A percentile compares a stretch with the other conserved stretches of the same genome.
Conservation (phyloP, 2,888 invertebrate species). For the Chymomyza caudatula region DNA sequence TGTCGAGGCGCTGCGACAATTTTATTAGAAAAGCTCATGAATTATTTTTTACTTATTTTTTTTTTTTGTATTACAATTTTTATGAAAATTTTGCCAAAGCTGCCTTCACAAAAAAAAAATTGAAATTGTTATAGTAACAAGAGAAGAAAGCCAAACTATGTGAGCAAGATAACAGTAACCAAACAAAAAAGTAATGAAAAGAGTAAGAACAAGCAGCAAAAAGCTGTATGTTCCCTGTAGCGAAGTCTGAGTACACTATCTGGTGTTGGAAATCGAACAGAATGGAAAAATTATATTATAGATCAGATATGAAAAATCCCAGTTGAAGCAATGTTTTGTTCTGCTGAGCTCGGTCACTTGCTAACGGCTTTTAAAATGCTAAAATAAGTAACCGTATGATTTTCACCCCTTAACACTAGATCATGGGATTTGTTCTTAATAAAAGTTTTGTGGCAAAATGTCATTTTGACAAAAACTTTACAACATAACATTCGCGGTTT, state of each 20-base stretch:
- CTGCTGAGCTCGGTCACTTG: too few species aligned
- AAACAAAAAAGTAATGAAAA: slow-evolving; percentile 23
- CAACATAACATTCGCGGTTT: too few species aligned
- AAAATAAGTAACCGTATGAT: too few species aligned
- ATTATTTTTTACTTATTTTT: slow-evolving; percentile 47
- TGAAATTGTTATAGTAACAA: neutral
- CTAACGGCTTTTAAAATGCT: too few species aligned
- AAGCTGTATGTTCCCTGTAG: neutral
- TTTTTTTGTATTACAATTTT: neutral
- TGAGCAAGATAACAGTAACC: slow-evolving; percentile 51
- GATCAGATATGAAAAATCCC: too few species aligned
- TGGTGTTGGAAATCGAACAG: too few species aligned
- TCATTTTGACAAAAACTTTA: too few species aligned
- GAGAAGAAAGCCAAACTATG: slow-evolving; percentile 41
- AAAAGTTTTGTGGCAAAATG: too few species aligned
- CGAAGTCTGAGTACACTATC: neutral
- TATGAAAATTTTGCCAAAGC: neutral
- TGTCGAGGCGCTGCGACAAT: slow-evolving; percentile 45
- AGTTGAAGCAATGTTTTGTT: too few species aligned
- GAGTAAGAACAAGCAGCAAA: neutral
- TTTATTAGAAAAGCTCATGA: slow-evolving; percentile 67
- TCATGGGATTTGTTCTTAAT: too few species aligned
- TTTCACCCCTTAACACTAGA: too few species aligned
- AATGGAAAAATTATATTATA: too few species aligned
- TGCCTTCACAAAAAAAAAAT: neutral